Conservation (phyloP, 2,888 invertebrate genomes). For the Tolmerus cingulatus region DNA sequence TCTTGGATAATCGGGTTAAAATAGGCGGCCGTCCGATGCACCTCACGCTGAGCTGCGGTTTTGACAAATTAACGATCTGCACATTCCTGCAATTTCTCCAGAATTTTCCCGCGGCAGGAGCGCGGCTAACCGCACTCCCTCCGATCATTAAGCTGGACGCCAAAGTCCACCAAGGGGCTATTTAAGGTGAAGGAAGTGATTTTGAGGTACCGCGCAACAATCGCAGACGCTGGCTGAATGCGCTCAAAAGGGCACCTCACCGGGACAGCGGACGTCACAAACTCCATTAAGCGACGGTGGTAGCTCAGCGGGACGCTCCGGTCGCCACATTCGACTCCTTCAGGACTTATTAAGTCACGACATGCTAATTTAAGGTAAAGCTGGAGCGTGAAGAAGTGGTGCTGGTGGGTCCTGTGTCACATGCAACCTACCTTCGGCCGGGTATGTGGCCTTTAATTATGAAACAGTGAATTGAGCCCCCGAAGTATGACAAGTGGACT, state of each 20-base stretch:
- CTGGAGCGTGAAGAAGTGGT: background rate
- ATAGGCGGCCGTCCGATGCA: background rate
- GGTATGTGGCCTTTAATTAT: conserved; percentile 4
- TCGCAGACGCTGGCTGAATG: background rate
- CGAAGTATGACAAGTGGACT: background rate
- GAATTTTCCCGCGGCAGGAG: background rate
- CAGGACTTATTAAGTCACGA: conserved; percentile 39
- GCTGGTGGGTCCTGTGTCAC: conserved; percentile 9
- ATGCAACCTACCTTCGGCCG: background rate
- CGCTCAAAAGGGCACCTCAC: background rate
- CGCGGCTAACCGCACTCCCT: background rate
- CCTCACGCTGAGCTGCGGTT: conserved; percentile 25
- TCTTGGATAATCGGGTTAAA: background rate
- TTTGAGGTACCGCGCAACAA: background rate
- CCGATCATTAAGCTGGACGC: background rate
- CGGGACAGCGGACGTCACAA: background rate
- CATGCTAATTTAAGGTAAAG: conserved; percentile 35
- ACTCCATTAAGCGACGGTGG: conserved; percentile 3
- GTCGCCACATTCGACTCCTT: conserved; percentile 1
- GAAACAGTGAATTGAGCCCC: background rate
- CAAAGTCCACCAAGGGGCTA: background rate
- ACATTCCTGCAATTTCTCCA: conserved; percentile 2
- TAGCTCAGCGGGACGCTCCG: conserved; percentile 1
- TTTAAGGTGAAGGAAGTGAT: background rate
- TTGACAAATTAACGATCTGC: conserved; percentile 27